These are phyloP conservation scores for Brachynemurus nebulosus DNA, from an alignment of 2,888 invertebrate species.

Conservation along the genomic window DNA sequence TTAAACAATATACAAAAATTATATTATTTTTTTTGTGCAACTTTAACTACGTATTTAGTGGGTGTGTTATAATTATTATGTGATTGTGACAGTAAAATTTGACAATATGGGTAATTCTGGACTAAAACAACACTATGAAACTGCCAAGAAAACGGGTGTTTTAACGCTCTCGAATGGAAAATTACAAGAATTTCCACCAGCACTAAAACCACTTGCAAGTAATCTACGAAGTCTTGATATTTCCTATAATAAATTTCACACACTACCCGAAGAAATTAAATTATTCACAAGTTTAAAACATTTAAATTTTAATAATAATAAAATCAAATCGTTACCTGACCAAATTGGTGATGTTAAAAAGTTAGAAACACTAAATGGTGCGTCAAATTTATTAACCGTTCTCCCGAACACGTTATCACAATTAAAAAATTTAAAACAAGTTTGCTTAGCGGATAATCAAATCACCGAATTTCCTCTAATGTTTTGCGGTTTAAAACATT, in stretches of 20 bases:
- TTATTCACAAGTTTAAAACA: constrained; percentile 58
- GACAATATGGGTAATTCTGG: constrained; percentile 75
- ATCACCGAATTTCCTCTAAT: constrained; percentile 67
- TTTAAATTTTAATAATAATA: constrained; percentile 71
- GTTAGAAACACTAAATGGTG: constrained; percentile 60
- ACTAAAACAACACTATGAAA: constrained; percentile 83
- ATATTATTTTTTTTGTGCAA: no score
- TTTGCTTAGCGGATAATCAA: constrained; percentile 61
- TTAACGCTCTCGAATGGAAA: constrained; percentile 74
- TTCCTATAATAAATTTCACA: constrained; percentile 76
- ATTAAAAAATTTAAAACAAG: constrained; percentile 56
- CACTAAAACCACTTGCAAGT: constrained; percentile 47
- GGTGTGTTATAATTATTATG: no score
- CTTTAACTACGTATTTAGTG: no score
- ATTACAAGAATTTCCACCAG: constrained; percentile 65
- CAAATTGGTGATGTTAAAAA: constrained; percentile 52
- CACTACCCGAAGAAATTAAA: constrained; percentile 65
- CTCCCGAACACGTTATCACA: constrained; percentile 51
- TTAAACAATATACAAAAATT: no score
- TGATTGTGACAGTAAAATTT: no score
- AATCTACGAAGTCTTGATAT: constrained; percentile 79
- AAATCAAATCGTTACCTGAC: constrained; percentile 53
- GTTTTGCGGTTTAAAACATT: constrained; percentile 62
- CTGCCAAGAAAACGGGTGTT: constrained; percentile 90
- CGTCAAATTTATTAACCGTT: constrained; percentile 61